Conservation (phyloP, 2,888 invertebrate genomes). For the Lasioglossum zephyrum region DNA sequence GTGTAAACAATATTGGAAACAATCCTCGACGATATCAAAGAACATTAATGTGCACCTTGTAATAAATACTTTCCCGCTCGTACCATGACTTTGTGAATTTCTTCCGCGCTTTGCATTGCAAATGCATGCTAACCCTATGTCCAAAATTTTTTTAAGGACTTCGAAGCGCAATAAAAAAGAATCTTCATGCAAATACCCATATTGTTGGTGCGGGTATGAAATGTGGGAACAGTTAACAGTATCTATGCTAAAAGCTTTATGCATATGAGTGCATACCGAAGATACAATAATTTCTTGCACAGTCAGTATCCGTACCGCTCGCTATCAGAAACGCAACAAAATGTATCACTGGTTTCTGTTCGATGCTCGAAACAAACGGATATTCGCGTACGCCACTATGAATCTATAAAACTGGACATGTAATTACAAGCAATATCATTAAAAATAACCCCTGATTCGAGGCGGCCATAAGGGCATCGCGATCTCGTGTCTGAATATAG, state of each 20-base stretch:
- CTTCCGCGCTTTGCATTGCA: background rate
- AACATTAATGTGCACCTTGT: background rate
- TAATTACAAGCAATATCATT: slow-evolving; percentile 66
- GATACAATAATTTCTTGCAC: slow-evolving; percentile 51
- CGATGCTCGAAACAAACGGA: background rate
- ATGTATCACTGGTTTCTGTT: background rate
- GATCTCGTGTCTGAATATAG: slow-evolving; percentile 60
- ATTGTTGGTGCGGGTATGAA: slow-evolving; percentile 44
- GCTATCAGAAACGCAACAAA: background rate
- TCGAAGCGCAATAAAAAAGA: background rate
- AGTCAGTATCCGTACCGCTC: slow-evolving; percentile 38
- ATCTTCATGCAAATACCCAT: slow-evolving; percentile 35
- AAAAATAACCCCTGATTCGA: slow-evolving; percentile 60
- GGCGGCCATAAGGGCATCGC: slow-evolving; percentile 50
- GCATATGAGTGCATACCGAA: slow-evolving; percentile 25
- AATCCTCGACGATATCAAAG: background rate
- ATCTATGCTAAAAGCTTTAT: slow-evolving; percentile 48
- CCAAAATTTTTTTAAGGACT: background rate
- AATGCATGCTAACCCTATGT: background rate
- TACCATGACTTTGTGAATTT: background rate
- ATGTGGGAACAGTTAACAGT: slow-evolving; percentile 47
- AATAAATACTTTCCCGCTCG: background rate
- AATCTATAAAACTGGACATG: slow-evolving; percentile 30
- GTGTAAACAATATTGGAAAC: background rate
- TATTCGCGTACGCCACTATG: background rate